Evolutionary conservation across 2,888 invertebrate species (phyloP).

Genomic region (Exephanes ischioxanthus): DNA sequence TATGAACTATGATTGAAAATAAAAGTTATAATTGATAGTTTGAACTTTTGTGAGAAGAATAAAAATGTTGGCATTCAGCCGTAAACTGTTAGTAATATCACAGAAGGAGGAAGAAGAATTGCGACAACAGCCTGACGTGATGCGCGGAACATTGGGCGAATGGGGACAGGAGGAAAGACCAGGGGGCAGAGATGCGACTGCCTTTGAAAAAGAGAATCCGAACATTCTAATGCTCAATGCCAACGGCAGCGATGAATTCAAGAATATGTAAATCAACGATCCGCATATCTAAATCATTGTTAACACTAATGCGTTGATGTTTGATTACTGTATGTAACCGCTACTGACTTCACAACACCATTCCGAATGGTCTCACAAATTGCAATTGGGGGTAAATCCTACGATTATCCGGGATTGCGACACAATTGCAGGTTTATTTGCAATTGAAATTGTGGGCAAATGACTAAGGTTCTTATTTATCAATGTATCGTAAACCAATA

Average conservation of each 20-base stretch:
- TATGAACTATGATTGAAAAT: neutral
- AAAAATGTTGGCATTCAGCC: slow-evolving; percentile 67
- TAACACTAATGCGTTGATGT: slow-evolving; percentile 45
- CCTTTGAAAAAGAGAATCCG: slow-evolving; percentile 92
- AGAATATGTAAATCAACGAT: slow-evolving; percentile 88
- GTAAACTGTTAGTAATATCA: slow-evolving; percentile 82
- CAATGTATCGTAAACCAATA: slow-evolving; percentile 54
- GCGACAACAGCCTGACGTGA: slow-evolving; percentile 90
- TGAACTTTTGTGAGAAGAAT: slow-evolving; percentile 23
- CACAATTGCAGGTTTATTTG: neutral
- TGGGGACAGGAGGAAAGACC: slow-evolving; percentile 90
- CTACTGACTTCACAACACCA: slow-evolving; percentile 30
- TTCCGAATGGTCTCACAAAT: slow-evolving; percentile 41
- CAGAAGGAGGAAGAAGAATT: slow-evolving; percentile 91
- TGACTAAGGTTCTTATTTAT: slow-evolving; percentile 46
- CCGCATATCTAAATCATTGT: neutral
- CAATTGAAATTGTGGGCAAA: neutral
- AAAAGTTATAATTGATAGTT: neutral
- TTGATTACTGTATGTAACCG: slow-evolving; percentile 20
- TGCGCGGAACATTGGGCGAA: slow-evolving; percentile 90
- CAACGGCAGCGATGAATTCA: slow-evolving; percentile 91
- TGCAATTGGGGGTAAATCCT: slow-evolving; percentile 25
- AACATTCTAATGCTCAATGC: slow-evolving; percentile 89
- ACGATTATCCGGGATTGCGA: neutral
- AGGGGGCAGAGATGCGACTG: slow-evolving; percentile 89